phyloP scores from a whole-genome alignment of 2,888 invertebrate species.

The Cartodere bifasciata region DNA sequence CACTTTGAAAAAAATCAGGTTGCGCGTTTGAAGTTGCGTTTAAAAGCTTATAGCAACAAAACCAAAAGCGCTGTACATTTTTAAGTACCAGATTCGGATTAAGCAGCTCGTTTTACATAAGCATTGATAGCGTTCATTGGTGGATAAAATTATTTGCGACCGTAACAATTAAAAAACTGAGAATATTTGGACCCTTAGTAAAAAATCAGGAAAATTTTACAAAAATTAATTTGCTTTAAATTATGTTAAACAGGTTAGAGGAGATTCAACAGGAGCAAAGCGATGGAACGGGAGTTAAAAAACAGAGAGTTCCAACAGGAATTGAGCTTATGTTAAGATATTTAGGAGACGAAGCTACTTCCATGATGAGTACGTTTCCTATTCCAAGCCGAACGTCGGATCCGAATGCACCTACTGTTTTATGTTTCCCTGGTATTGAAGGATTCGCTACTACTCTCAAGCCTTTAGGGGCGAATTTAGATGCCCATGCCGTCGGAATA shows the following conservation, averaged over 20 bases:
- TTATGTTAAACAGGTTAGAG: slow-evolving; percentile 37
- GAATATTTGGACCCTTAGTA: too few species aligned
- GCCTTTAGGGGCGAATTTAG: slow-evolving; percentile 39
- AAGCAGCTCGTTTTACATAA: too few species aligned
- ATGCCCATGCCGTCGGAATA: slow-evolving; percentile 40
- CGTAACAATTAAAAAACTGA: too few species aligned
- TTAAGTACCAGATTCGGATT: too few species aligned
- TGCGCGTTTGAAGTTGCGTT: too few species aligned
- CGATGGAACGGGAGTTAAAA: slow-evolving; percentile 8
- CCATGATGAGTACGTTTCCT: slow-evolving; percentile 39
- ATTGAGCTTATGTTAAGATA: slow-evolving; percentile 46
- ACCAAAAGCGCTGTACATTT: too few species aligned
- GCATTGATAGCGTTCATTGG: too few species aligned
- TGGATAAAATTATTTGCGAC: too few species aligned
- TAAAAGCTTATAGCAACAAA: too few species aligned
- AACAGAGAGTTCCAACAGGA: slow-evolving; percentile 27
- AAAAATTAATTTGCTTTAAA: too few species aligned
- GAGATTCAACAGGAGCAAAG: slow-evolving; percentile 36
- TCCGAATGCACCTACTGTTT: slow-evolving; percentile 32
- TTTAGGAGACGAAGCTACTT: slow-evolving; percentile 46
- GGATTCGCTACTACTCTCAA: slow-evolving; percentile 45
- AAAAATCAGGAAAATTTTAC: neutral
- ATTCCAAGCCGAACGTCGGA: slow-evolving; percentile 11
- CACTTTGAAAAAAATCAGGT: too few species aligned
- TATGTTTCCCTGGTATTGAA: slow-evolving; percentile 56